Conservation (phyloP, 2,888 invertebrate species). For the Nemapogon koenigi region DNA sequence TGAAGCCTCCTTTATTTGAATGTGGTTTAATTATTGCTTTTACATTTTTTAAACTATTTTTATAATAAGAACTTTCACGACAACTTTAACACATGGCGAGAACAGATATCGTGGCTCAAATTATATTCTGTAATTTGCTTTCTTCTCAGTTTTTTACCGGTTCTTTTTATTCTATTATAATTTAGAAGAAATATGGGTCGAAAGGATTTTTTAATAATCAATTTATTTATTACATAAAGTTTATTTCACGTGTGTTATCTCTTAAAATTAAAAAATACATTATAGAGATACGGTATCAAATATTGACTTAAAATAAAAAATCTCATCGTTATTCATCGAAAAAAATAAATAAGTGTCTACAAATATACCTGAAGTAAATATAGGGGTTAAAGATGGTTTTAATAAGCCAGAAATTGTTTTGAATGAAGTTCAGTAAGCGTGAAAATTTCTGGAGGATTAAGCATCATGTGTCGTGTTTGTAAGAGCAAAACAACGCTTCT, state of each 20-base stretch:
- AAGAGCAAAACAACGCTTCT: constrained; percentile 20
- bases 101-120: too few species aligned
- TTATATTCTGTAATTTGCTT: too few species aligned
- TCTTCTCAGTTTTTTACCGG: too few species aligned
- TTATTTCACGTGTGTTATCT: too few species aligned
- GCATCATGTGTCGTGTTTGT: constrained; percentile 10
- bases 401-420: constrained; percentile 61
- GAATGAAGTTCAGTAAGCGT: constrained; percentile 51
- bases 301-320: not conserved
- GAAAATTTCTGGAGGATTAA: constrained; percentile 53
- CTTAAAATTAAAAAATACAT: too few species aligned
- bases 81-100: too few species aligned
- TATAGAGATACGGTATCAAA: not conserved
- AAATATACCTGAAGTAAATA: constrained; percentile 26
- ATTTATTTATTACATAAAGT: too few species aligned
- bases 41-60: constrained; percentile 41
- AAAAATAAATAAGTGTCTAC: constrained; percentile 1
- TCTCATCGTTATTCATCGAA: constrained; percentile 1
- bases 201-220: too few species aligned
- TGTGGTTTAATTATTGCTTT: constrained; percentile 63
- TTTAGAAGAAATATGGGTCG: too few species aligned
- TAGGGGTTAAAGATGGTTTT: constrained; percentile 30
- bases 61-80: constrained; percentile 32
- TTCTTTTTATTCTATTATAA: too few species aligned
- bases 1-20: constrained; percentile 60